A percentile compares a stretch with the other conserved stretches of the same genome.
Conservation (phyloP, 2,888 invertebrate species). For the Mycogona germanica region DNA sequence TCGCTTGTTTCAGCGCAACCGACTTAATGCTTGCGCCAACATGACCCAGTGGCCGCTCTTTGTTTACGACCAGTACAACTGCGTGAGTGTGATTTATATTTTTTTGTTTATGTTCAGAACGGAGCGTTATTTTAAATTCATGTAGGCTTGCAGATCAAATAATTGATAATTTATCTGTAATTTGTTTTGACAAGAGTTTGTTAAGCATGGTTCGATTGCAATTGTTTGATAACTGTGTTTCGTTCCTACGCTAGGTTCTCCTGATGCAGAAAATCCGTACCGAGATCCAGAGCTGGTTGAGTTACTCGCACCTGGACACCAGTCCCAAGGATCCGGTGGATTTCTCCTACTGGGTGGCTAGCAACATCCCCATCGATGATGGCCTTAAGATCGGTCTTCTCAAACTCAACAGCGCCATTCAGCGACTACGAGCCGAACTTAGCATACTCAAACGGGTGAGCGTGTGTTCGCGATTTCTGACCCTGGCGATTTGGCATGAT, state of each 20-base stretch:
- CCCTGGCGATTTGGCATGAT: too few species aligned
- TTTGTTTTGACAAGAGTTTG: not conserved
- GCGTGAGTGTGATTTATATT: slow-evolving; percentile 29
- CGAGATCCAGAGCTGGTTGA: slow-evolving; percentile 35
- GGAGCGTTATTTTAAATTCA: not conserved
- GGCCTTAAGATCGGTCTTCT: slow-evolving; percentile 49
- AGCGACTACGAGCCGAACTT: slow-evolving; percentile 48
- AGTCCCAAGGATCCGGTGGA: slow-evolving; percentile 53
- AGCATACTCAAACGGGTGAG: slow-evolving; percentile 35
- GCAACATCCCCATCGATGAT: slow-evolving; percentile 57
- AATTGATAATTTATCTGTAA: too few species aligned
- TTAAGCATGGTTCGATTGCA: not conserved
- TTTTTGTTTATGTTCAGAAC: slow-evolving; percentile 19
- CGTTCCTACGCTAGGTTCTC: slow-evolving; percentile 25
- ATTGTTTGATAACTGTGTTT: not conserved
- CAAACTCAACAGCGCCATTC: slow-evolving; percentile 51
- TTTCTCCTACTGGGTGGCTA: slow-evolving; percentile 67
- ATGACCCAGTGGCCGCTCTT: slow-evolving; percentile 52
- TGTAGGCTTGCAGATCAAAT: too few species aligned
- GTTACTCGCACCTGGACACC: slow-evolving; percentile 26
- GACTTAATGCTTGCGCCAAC: slow-evolving; percentile 35
- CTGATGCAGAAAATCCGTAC: slow-evolving; percentile 31
- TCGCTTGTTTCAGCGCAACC: slow-evolving; percentile 28
- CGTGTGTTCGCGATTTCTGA: too few species aligned
- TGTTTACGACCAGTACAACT: slow-evolving; percentile 51